phyloP scores from a whole-genome alignment of 2,888 invertebrate genomes.

The Drosophila atroscutellata region DNA sequence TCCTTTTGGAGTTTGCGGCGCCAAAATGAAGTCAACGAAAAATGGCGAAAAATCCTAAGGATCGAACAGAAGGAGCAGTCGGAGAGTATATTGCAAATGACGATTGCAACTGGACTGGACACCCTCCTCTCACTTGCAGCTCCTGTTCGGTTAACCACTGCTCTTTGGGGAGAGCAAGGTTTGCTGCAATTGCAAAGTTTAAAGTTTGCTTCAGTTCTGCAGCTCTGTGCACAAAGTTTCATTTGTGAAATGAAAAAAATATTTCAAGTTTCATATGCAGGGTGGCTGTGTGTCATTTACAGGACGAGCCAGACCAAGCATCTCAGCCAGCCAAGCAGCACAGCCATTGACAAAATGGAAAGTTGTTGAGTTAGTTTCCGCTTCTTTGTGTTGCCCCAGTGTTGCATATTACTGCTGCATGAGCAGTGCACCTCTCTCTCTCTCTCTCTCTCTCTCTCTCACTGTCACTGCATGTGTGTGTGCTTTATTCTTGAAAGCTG shows the following conservation, averaged over 20 bases:
- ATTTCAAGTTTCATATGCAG: slow-evolving; percentile 72
- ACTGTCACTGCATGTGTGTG: not conserved
- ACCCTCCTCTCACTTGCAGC: not conserved
- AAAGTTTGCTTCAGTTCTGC: slow-evolving; percentile 61
- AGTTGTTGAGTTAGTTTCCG: slow-evolving; percentile 76
- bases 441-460: not conserved
- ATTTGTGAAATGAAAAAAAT: slow-evolving; percentile 78
- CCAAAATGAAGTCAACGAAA: slow-evolving; percentile 66
- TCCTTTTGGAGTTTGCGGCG: slow-evolving; percentile 73
- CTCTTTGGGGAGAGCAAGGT: slow-evolving; percentile 58
- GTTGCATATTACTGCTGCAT: slow-evolving; percentile 12
- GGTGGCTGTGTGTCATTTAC: slow-evolving; percentile 68
- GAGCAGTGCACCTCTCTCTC: not conserved
- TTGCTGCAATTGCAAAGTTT: slow-evolving; percentile 67
- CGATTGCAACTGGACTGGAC: slow-evolving; percentile 65
- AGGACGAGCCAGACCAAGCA: slow-evolving; percentile 35
- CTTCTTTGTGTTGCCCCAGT: slow-evolving; percentile 44
- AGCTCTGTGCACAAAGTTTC: slow-evolving; percentile 71
- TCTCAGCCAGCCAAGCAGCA: slow-evolving; percentile 36
- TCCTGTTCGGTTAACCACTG: slow-evolving; percentile 55
- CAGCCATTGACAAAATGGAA: slow-evolving; percentile 76
- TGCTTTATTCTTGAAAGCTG: slow-evolving; percentile 17
- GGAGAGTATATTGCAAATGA: slow-evolving; percentile 59
- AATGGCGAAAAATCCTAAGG: slow-evolving; percentile 58
- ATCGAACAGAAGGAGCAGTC: slow-evolving; percentile 42